A percentile compares a stretch with the other conserved stretches of the same genome.
Conservation (phyloP, 2,113 vertebrate genomes). For the Pardalotus punctatus region DNA sequence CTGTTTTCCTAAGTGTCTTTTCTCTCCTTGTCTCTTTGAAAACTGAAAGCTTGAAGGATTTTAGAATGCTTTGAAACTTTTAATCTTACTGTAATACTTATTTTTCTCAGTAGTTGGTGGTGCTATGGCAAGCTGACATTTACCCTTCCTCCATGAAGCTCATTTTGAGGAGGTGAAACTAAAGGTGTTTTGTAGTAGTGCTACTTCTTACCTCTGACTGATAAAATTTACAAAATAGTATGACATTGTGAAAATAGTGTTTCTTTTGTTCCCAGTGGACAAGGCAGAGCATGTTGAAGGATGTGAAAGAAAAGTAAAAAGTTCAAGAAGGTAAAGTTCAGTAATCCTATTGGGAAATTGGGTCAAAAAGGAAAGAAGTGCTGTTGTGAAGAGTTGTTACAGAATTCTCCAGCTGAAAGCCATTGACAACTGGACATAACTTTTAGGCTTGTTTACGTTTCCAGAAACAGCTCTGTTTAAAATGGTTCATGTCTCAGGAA, state of each 20-base stretch:
- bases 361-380: neutral
- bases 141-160: neutral
- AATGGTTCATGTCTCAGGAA: neutral
- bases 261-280: neutral
- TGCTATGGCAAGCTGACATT: neutral
- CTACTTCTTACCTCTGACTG: neutral
- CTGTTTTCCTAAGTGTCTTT: neutral
- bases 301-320: conserved; percentile 1
- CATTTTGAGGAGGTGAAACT: neutral
- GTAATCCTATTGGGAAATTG: neutral
- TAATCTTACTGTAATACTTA: neutral
- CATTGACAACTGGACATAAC: neutral
- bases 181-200: neutral
- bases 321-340: neutral
- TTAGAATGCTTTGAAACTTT: neutral
- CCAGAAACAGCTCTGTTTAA: neutral
- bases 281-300: neutral
- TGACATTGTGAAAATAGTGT: neutral
- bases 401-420: neutral
- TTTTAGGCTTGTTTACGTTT: neutral
- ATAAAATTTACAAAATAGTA: neutral
- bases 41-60: neutral
- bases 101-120: neutral
- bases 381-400: rapidly evolving
- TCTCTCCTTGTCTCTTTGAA: neutral